These are phyloP conservation scores for Odocoileus virginianus DNA, from an alignment of 2,113 vertebrate species.

Conservation along the genomic window DNA sequence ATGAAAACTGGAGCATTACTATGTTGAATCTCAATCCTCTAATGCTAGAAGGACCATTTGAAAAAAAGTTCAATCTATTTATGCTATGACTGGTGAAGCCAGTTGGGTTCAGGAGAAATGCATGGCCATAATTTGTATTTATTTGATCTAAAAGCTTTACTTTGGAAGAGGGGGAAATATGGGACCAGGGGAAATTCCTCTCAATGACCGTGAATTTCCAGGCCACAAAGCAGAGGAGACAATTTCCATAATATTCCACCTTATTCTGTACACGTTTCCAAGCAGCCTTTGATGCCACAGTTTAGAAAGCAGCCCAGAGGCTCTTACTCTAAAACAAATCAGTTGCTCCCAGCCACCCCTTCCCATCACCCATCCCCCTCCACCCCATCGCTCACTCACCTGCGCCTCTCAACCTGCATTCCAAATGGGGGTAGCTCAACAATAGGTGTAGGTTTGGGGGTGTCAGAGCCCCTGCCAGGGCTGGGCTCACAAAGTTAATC, in stretches of 20 bases:
- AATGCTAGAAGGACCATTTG: neutral
- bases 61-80: neutral
- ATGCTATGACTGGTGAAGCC: neutral
- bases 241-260: constrained; percentile 29
- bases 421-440: neutral
- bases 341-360: neutral
- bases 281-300: constrained; percentile 21
- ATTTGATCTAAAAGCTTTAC: constrained; percentile 39
- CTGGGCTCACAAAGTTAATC: too few relatives aligned
- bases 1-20: too few relatives aligned
- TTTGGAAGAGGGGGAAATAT: constrained; percentile 43
- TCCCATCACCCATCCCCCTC: fast-evolving
- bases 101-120: neutral
- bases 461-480: neutral
- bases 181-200: constrained; percentile 43
- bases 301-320: neutral
- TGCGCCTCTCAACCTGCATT: neutral
- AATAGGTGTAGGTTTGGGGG: neutral
- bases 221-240: neutral
- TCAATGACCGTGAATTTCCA: constrained; percentile 34
- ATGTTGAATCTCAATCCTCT: neutral
- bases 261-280: neutral
- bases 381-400: too few relatives aligned
- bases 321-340: neutral
- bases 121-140: neutral